These are phyloP conservation scores for Uropsilus gracilis DNA, from an alignment of 2,113 vertebrate genomes.

Conservation along the genomic window DNA sequence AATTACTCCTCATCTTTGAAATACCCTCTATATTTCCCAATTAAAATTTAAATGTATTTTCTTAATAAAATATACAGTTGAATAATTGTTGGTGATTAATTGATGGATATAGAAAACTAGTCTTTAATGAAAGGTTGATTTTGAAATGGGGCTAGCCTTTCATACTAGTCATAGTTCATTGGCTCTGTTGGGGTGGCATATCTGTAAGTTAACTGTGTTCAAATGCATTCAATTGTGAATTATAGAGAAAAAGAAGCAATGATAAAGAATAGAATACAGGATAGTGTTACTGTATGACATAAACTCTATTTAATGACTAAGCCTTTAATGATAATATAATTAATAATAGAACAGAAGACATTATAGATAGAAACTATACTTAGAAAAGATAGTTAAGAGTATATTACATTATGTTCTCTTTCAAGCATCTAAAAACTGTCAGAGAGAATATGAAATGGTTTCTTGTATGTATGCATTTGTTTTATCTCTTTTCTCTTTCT, in stretches of 20 bases:
- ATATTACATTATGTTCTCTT: background rate
- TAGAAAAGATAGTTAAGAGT: background rate
- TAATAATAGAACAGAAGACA: background rate
- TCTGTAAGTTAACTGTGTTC: background rate
- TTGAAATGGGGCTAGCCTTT: background rate
- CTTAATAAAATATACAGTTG: background rate
- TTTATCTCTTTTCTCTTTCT: background rate
- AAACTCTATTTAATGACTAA: background rate
- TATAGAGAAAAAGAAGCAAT: background rate
- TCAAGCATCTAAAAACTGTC: background rate
- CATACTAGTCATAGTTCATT: background rate
- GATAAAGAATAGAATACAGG: background rate
- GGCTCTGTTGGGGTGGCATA: background rate
- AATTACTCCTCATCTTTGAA: too few species aligned
- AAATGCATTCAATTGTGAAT: slow-evolving; percentile 11
- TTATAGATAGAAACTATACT: background rate
- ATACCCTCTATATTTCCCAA: background rate
- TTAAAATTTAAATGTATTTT: slow-evolving; percentile 27
- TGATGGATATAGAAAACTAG: background rate
- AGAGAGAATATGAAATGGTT: background rate
- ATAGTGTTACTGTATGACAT: background rate
- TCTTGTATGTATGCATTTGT: background rate
- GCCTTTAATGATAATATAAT: background rate
- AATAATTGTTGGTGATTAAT: background rate
- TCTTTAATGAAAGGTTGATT: background rate